These are phyloP conservation scores for Drosophila nasuta DNA, from an alignment of 1,140 invertebrate species.

Conservation along the genomic window DNA sequence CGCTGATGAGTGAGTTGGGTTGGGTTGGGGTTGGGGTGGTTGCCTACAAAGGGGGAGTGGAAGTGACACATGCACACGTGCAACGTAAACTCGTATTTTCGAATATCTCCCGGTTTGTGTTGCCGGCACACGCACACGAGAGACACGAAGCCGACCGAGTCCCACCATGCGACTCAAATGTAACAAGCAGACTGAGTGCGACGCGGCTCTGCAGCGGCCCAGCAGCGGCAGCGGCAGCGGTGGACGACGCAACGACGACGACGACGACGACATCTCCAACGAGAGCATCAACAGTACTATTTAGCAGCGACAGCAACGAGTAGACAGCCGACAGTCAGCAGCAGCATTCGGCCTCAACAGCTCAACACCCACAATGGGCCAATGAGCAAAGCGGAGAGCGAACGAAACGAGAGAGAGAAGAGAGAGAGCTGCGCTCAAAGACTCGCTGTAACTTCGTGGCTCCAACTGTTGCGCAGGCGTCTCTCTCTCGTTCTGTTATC, in stretches of 20 bases:
- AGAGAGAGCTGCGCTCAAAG: conserved; percentile 35
- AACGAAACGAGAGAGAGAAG: conserved; percentile 22
- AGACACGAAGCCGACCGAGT: conserved; percentile 64
- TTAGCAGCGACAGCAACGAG: conserved; percentile 43
- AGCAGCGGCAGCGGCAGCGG: conserved; percentile 12
- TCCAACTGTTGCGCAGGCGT: conserved; percentile 51
- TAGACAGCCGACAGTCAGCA: conserved; percentile 30
- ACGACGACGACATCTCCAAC: background rate
- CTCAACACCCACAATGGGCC: conserved; percentile 23
- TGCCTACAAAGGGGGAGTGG: too few relatives aligned
- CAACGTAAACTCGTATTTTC: conserved; percentile 53
- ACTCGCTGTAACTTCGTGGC: conserved; percentile 26
- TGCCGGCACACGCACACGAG: conserved; percentile 57
- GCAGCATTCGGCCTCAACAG: conserved; percentile 18
- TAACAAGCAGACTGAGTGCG: conserved; percentile 63
- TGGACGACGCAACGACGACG: too few relatives aligned
- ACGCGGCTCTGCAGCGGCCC: conserved; percentile 43
- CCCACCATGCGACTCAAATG: conserved; percentile 70
- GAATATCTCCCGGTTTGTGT: conserved; percentile 30
- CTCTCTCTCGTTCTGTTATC: conserved; percentile 26
- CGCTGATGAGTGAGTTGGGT: background rate
- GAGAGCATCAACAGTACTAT: conserved; percentile 1
- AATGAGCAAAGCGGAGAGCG: conserved; percentile 39
- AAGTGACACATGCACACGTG: conserved; percentile 24
- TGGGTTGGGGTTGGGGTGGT: background rate